Evolutionary conservation across 2,113 vertebrate genomes (phyloP), one percentile per base, ranked within the genome.

Genomic region (Xerus inauris): DNA sequence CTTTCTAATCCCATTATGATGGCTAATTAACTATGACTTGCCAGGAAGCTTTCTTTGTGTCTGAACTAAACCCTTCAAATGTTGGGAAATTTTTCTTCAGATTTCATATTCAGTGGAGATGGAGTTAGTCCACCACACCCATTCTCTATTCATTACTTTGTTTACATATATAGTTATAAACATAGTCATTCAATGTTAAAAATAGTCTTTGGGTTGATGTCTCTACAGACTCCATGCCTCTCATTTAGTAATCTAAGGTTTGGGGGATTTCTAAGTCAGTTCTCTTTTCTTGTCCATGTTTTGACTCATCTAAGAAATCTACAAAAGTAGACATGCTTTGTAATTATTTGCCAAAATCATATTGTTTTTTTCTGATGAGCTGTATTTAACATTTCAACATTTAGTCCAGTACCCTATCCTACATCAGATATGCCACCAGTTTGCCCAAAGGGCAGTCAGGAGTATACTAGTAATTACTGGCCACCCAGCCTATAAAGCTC

Each of bases 21-120:
- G 10, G 47, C 91, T 93, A 94, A 87, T 94, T 84, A 87, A 57
- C 26, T 91, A 59, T 91, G 69, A 95, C 13, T 92, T 49, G 69
- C 32, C 20, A 89, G 30, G 69, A 95, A 95, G 11, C 7, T 19
- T 69, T 94, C 87, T 64, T 62, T 51, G 49, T 87, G 14, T 76
- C 64, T 96, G 94, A 93, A 96, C 4, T 20, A 96, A 94, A 91
- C 24, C 17, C 9, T 87, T 91, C 65, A 92, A 11, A 47, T 88
- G 49, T 24, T 79, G 28, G 69, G 59, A 42, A 64, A 65, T 62
- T 96, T 97, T 95, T 85, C 77, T 91, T 90, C 35, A 77, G n/a
- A 73, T 94, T 93, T 97, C 83, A 79, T 94, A 42, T 72, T 96
- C 89, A 91, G 73, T 85, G 73, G 47, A 67, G 59, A 91, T 51